Conservation (phyloP, 1,140 invertebrate genomes). For the Lepidurus packardi region DNA sequence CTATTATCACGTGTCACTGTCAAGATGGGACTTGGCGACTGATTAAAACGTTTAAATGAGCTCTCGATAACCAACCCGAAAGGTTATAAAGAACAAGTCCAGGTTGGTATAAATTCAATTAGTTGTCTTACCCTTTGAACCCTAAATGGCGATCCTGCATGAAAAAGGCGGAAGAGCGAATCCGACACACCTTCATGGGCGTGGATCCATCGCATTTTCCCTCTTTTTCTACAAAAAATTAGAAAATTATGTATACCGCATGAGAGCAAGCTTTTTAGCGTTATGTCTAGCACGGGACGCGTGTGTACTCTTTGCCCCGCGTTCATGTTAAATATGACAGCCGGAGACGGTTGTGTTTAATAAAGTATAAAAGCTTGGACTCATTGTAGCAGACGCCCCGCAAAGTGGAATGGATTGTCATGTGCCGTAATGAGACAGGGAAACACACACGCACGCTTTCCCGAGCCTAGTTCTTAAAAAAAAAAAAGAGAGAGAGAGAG, state of each 20-base stretch:
- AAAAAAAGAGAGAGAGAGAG: neutral
- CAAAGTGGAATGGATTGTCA: slow-evolving; percentile 18
- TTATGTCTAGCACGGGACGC: neutral
- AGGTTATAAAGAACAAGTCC: neutral
- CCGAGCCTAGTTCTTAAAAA: neutral
- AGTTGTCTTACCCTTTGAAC: too few species aligned
- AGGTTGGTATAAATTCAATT: neutral
- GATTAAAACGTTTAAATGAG: neutral
- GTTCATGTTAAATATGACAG: neutral
- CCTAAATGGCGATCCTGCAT: too few species aligned
- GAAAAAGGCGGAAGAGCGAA: neutral
- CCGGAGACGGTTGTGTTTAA: neutral
- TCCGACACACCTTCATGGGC: neutral
- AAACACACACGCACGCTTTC: neutral
- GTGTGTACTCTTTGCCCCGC: neutral
- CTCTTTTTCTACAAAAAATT: neutral
- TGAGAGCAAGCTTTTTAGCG: neutral
- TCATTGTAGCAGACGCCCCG: neutral
- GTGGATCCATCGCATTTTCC: neutral
- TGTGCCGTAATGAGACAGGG: neutral
- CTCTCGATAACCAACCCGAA: neutral
- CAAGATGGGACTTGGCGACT: neutral
- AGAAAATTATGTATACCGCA: too few species aligned
- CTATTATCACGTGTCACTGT: slow-evolving; percentile 13
- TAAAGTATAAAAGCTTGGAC: neutral